These are phyloP conservation scores for Pangasius macronema DNA, from an alignment of 2,797 vertebrate species.

Conservation along the genomic window DNA sequence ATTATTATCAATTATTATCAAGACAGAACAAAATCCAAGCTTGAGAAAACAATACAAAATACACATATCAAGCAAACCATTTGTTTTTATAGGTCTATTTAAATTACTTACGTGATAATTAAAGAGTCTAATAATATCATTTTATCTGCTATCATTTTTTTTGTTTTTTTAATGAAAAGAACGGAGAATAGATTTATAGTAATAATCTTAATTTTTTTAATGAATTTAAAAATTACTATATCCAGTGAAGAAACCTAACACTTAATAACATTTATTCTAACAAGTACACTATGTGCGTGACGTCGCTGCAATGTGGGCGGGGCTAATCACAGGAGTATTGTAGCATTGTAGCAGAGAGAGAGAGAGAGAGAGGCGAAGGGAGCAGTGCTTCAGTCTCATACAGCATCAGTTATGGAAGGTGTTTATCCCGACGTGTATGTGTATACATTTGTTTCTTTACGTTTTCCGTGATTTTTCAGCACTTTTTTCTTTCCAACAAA, in stretches of 20 bases:
- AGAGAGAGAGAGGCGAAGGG: constrained; percentile 1
- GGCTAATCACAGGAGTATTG: constrained; percentile 50
- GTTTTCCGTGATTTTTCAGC: constrained; percentile 50
- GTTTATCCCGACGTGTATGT: constrained; percentile 42
- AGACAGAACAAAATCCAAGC: background rate
- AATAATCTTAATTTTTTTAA: background rate
- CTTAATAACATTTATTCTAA: background rate
- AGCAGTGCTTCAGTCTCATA: background rate
- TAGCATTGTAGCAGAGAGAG: constrained; percentile 29
- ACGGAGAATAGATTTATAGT: background rate
- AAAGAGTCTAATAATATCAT: background rate
- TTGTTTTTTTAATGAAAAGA: background rate
- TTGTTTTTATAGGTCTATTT: background rate
- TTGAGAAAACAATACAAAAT: background rate
- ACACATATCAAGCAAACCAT: background rate
- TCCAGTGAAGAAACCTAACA: background rate
- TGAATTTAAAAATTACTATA: background rate
- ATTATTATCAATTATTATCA: background rate
- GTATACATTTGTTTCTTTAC: constrained; percentile 32
- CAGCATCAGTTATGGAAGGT: constrained; percentile 57
- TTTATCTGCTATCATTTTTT: background rate
- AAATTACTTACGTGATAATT: background rate
- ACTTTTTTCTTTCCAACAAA: too few relatives aligned
- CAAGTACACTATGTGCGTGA: background rate
- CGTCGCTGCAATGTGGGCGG: constrained; percentile 63